A percentile compares a stretch with the other conserved stretches of the same genome.
phyloP scores from a whole-genome alignment of 2,888 invertebrate genomes.

The Dioctria linearis region DNA sequence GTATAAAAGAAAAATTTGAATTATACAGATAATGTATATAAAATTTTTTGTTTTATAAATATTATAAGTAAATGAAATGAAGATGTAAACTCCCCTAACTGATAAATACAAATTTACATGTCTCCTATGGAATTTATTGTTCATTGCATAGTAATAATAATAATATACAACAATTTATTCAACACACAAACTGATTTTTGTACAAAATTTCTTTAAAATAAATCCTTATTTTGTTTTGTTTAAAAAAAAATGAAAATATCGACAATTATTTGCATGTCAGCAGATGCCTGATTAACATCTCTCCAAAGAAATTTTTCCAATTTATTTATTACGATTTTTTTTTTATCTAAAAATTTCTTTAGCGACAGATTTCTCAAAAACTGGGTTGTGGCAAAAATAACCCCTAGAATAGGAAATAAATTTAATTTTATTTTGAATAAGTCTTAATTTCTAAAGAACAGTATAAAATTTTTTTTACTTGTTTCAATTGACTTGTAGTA shows the following conservation, averaged over 20 bases:
- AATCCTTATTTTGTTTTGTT: neutral
- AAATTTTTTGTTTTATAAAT: too few species aligned
- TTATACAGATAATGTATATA: too few species aligned
- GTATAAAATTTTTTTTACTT: constrained; percentile 16
- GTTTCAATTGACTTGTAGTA: constrained; percentile 44
- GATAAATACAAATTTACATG: constrained; percentile 33
- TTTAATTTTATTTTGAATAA: constrained; percentile 30
- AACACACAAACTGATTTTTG: constrained; percentile 48
- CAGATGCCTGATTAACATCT: neutral
- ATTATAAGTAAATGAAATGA: neutral
- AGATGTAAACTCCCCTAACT: neutral
- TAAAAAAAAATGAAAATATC: constrained; percentile 12
- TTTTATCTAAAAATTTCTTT: neutral
- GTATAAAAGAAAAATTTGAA: neutral
- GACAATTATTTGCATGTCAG: constrained; percentile 4
- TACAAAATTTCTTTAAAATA: constrained; percentile 27
- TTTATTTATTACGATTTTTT: too few species aligned
- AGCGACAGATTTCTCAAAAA: constrained; percentile 21
- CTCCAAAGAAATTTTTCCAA: neutral
- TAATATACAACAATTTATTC: constrained; percentile 15
- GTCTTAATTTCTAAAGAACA: constrained; percentile 34
- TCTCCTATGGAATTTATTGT: constrained; percentile 50
- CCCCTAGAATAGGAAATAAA: constrained; percentile 30
- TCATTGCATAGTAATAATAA: constrained; percentile 25
- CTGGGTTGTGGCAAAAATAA: constrained; percentile 36